Evolutionary conservation across 2,113 vertebrate species (phyloP), one percentile per base, ranked within the genome.

Genomic region (Odontesthes bonariensis): DNA sequence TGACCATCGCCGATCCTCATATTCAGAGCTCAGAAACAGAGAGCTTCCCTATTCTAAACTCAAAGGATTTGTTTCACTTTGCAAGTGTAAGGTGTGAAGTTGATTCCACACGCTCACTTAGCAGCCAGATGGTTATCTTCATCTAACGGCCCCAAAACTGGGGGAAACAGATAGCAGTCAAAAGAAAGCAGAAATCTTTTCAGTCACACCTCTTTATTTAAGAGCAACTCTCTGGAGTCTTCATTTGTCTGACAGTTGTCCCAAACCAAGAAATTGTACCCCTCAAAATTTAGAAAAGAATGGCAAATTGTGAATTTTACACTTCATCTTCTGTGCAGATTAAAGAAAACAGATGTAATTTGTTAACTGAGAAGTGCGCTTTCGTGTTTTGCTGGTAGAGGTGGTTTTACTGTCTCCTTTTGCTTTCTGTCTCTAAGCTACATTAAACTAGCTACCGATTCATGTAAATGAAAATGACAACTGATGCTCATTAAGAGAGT

Each of bases 1-100:
- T 58, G 46, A 66, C 14, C 56, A 35, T 73, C 11, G 17, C n/a
- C 20, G 20, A 64, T 62, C 0, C 57, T 67, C n/a, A 69, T 71
- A 49, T 27, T 52, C 4, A 17, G 32, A 61, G 19, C 38, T 73
- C 6, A 35, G 42, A 8, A 65, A 61, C 40, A 53, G 8, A 40
- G 59, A 64, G 22, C 60, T 65, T 0, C 9, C n/a, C 53, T 20
- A 19, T 69, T 73, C 13, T 38, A 38, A 27, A 44, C 0, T 38
- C 51, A 46, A 61, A 66, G 12, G 5, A 52, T 8, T 31, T 35
- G n/a, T 51, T 63, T 1, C 8, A n/a, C 46, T 13, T 49, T 19
- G 6, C 7, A 49, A 49, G 17, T n/a, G 17, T 49, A 13, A 49
- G 17, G 19, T 49, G 1, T 49, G 46, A 49, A 19, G 46, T 8